Conservation (phyloP, 2,888 invertebrate genomes). For the Xestia sexstrigata region DNA sequence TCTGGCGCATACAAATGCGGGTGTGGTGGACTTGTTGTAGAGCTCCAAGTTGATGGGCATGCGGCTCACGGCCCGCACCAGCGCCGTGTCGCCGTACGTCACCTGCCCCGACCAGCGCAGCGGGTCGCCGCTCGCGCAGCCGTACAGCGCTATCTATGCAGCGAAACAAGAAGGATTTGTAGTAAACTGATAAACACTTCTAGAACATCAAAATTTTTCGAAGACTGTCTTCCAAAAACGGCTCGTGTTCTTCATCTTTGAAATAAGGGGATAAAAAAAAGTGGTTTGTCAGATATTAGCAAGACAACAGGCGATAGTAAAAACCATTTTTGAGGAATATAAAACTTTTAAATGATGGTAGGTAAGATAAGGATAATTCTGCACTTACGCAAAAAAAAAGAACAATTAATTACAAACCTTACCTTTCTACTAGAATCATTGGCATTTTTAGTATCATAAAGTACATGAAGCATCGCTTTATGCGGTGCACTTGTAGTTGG, state of each 20-base stretch:
- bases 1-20: conserved; percentile 81
- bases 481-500: conserved; percentile 77
- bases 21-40: conserved; percentile 75
- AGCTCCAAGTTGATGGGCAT: conserved; percentile 76
- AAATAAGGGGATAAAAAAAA: not conserved
- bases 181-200: no score
- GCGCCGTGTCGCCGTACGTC: conserved; percentile 86
- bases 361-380: not conserved
- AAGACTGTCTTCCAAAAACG: not conserved
- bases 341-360: not conserved
- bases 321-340: not conserved
- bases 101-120: conserved; percentile 83
- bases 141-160: conserved; percentile 78
- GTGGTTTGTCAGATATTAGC: not conserved
- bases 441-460: conserved; percentile 77
- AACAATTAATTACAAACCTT: conserved; percentile 36
- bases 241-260: not conserved
- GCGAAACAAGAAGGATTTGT: not conserved
- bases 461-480: conserved; percentile 78
- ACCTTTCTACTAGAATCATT: conserved; percentile 83
- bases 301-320: not conserved
- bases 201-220: not conserved
- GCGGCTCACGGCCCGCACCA: conserved; percentile 80
- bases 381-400: not conserved
- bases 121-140: conserved; percentile 75